These are phyloP conservation scores for Struthio camelus DNA, from an alignment of 2,113 vertebrate genomes.

Conservation along the genomic window DNA sequence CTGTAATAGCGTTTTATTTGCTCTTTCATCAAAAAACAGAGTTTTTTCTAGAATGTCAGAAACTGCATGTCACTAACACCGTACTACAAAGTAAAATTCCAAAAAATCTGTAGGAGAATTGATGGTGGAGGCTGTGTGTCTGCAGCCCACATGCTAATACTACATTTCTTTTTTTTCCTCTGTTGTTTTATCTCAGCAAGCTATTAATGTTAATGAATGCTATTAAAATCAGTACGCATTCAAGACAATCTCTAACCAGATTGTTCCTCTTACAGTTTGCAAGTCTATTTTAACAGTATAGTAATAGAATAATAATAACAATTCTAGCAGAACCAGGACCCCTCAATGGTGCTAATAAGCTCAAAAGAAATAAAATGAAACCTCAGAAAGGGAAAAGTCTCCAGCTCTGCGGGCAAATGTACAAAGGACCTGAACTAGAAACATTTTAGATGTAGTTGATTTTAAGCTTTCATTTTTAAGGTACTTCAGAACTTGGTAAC, in stretches of 20 bases:
- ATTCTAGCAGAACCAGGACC: not conserved
- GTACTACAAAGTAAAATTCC: not conserved
- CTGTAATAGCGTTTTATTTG: not conserved
- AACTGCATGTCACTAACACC: not conserved
- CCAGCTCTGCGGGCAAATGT: not conserved
- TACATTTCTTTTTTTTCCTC: not conserved
- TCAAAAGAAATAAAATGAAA: not conserved
- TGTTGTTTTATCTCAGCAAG: not conserved
- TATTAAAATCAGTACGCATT: not conserved
- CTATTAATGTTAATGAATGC: not conserved
- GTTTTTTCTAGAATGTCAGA: not conserved
- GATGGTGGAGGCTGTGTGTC: not conserved
- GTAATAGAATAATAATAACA: not conserved
- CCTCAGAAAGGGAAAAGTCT: not conserved
- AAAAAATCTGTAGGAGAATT: not conserved
- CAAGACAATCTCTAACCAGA: not conserved
- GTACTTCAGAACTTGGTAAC: not conserved
- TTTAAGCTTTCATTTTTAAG: slow-evolving; percentile 6
- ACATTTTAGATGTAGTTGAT: not conserved
- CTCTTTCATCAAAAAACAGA: not conserved
- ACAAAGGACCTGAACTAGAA: not conserved
- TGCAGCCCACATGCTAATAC: not conserved
- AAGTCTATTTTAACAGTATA: not conserved
- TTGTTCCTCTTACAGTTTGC: not conserved
- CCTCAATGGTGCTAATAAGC: not conserved